These are phyloP conservation scores for Leucoptera coffeella DNA, from an alignment of 2,888 invertebrate species.

Conservation along the genomic window DNA sequence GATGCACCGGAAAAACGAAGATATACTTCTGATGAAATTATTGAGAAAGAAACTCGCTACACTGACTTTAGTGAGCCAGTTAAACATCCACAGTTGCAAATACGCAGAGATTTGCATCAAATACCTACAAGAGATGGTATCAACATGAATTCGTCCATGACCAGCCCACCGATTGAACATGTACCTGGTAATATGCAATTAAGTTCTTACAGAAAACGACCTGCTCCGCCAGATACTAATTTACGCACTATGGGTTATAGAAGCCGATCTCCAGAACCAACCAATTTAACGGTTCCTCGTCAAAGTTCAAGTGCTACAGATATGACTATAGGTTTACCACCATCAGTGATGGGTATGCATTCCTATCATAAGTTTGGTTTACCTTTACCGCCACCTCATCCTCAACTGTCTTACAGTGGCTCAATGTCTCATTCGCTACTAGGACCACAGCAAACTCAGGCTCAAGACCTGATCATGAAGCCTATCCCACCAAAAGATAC, in stretches of 20 bases:
- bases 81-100: conserved; percentile 61
- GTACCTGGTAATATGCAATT: conserved; percentile 40
- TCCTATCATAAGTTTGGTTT: conserved; percentile 42
- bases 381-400: conserved; percentile 38
- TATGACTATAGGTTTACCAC: conserved; percentile 24
- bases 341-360: conserved; percentile 36
- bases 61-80: conserved; percentile 40
- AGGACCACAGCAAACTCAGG: conserved; percentile 44
- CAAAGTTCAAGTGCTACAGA: conserved; percentile 22
- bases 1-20: conserved; percentile 38
- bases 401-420: conserved; percentile 31
- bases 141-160: conserved; percentile 25
- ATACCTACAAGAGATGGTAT: conserved; percentile 31
- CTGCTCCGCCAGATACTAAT: conserved; percentile 46
- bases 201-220: conserved; percentile 51
- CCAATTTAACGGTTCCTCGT: conserved; percentile 41
- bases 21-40: conserved; percentile 38
- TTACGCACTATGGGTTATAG: conserved; percentile 32
- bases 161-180: conserved; percentile 36
- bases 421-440: conserved; percentile 27
- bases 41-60: conserved; percentile 41
- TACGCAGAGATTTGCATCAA: conserved; percentile 68
- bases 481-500: conserved; percentile 45
- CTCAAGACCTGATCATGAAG: conserved; percentile 47
- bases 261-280: conserved; percentile 41